These are phyloP conservation scores for Coelogynopora nodosa DNA, from an alignment of 2,888 invertebrate species.

Conservation along the genomic window DNA sequence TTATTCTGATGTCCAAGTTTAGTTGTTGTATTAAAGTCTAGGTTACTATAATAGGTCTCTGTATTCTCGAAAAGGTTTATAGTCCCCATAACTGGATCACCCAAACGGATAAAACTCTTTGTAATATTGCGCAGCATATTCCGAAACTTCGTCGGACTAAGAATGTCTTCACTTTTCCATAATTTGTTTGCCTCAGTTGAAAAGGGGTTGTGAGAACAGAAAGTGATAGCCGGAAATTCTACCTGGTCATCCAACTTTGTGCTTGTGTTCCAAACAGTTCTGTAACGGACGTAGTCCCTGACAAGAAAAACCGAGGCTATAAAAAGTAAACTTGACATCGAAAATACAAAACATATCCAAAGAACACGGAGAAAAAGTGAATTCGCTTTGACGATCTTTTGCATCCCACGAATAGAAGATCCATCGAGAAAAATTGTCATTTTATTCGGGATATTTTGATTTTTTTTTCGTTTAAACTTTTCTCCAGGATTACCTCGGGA, in stretches of 20 bases:
- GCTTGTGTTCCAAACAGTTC: slow-evolving; percentile 43
- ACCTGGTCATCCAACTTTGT: slow-evolving; percentile 40
- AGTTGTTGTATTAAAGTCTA: slow-evolving; percentile 32
- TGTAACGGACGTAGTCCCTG: slow-evolving; percentile 38
- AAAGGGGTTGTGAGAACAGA: slow-evolving; percentile 45
- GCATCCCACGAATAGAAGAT: slow-evolving; percentile 44
- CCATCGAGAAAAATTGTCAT: slow-evolving; percentile 33
- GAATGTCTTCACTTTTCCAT: slow-evolving; percentile 8
- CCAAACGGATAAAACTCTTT: not conserved
- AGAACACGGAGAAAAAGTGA: slow-evolving; percentile 40
- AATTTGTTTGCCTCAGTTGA: slow-evolving; percentile 35
- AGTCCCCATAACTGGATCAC: not conserved
- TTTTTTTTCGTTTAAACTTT: too few species aligned
- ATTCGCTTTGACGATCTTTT: slow-evolving; percentile 41
- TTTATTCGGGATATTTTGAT: not conserved
- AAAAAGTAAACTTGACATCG: slow-evolving; percentile 41
- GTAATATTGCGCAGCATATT: slow-evolving; percentile 21
- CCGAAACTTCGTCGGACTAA: slow-evolving; percentile 37
- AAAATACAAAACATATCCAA: slow-evolving; percentile 43
- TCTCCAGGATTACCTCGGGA: too few species aligned
- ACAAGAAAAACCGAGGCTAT: slow-evolving; percentile 39
- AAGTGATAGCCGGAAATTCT: slow-evolving; percentile 41
- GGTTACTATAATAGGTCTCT: slow-evolving; percentile 38
- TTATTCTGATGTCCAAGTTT: slow-evolving; percentile 26
- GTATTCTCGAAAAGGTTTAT: slow-evolving; percentile 34